Percentiles rank a stretch among this genome's conserved stretches.
Conservation (phyloP, 2,797 vertebrate genomes). For the Sparidentex hasta region DNA sequence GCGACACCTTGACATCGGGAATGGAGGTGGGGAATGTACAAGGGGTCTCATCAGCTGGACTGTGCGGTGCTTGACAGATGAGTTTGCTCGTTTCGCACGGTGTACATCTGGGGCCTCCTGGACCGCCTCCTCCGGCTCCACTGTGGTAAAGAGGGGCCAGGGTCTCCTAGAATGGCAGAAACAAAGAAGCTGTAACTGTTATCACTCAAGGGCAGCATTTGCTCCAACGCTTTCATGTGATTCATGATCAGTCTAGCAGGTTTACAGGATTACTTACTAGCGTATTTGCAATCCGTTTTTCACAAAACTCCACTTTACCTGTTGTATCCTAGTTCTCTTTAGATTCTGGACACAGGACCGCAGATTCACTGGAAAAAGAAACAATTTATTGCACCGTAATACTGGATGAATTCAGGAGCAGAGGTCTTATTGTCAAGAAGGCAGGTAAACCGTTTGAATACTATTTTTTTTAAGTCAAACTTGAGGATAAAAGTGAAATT, state of each 20-base stretch:
- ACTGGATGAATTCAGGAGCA: slow-evolving; percentile 1
- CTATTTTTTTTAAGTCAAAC: not conserved
- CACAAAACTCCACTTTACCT: slow-evolving; percentile 73
- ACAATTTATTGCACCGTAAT: slow-evolving; percentile 12
- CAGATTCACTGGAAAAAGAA: slow-evolving; percentile 81
- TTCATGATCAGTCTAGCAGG: not conserved
- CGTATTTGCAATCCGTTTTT: not conserved
- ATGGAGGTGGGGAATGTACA: slow-evolving; percentile 63
- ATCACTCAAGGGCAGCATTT: not conserved
- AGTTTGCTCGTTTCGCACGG: slow-evolving; percentile 82
- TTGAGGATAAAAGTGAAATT: no score
- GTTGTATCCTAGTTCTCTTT: slow-evolving; percentile 86
- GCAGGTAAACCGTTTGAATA: not conserved
- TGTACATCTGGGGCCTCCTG: slow-evolving; percentile 66
- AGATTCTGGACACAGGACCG: slow-evolving; percentile 87
- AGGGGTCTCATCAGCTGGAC: slow-evolving; percentile 52
- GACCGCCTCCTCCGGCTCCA: slow-evolving; percentile 57
- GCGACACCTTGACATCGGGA: slow-evolving; percentile 52
- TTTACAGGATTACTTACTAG: not conserved
- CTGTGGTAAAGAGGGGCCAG: slow-evolving; percentile 82
- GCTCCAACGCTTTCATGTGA: not conserved
- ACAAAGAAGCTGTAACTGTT: not conserved
- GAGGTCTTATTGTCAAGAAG: not conserved
- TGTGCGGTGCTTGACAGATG: slow-evolving; percentile 72
- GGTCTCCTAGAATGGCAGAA: slow-evolving; percentile 79